Conservation (phyloP, 2,888 invertebrate genomes). For the Lamellibrachia satsuma region DNA sequence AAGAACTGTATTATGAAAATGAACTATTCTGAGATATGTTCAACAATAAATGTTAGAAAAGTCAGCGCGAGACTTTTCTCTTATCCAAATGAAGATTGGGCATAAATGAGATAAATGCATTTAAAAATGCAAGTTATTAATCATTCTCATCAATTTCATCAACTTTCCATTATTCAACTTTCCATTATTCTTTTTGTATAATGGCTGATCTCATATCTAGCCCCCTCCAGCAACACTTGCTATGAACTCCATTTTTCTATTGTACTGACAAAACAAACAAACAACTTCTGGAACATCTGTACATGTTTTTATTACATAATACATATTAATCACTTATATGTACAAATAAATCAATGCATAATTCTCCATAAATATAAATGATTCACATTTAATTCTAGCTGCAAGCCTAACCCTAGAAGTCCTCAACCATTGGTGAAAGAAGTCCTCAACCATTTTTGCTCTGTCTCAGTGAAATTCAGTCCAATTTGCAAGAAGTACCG, state of each 20-base stretch:
- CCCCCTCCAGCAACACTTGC: not conserved
- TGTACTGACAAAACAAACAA: not conserved
- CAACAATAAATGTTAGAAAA: not conserved
- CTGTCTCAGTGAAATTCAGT: not conserved
- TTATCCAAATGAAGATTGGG: not conserved
- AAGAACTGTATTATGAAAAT: too few relatives aligned
- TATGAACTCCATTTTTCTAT: not conserved
- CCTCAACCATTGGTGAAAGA: not conserved
- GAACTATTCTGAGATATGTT: too few relatives aligned
- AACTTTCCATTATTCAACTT: not conserved
- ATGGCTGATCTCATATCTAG: not conserved
- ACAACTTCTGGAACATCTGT: not conserved
- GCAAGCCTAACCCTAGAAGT: not conserved
- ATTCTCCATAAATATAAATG: not conserved
- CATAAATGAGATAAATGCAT: not conserved
- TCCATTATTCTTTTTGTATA: not conserved
- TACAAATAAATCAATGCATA: not conserved
- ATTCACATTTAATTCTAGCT: not conserved
- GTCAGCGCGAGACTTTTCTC: not conserved
- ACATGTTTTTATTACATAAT: not conserved
- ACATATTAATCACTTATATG: not conserved
- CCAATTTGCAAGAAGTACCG: too few relatives aligned
- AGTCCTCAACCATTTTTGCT: not conserved
- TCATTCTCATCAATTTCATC: not conserved
- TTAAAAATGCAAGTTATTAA: not conserved